Evolutionary conservation across 2,888 invertebrate genomes (phyloP).

Genomic region (Tenthredo amoena): DNA sequence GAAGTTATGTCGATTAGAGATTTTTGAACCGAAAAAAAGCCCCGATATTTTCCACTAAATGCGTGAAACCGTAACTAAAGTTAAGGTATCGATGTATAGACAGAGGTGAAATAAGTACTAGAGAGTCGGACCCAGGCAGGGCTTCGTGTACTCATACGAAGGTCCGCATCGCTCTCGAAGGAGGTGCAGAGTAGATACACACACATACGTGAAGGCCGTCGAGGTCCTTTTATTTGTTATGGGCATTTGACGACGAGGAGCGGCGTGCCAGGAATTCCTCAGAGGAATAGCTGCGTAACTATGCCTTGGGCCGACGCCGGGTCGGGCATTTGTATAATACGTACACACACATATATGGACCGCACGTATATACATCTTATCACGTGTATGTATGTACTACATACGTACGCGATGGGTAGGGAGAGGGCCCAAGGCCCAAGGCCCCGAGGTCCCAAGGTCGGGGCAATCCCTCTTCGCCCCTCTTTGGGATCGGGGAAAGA

Average conservation of each 20-base stretch:
- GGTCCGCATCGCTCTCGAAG: background rate
- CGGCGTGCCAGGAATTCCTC: conserved; percentile 76
- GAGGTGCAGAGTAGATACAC: conserved; percentile 52
- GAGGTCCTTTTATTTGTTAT: conserved; percentile 73
- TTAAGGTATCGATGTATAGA: background rate
- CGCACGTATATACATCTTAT: background rate
- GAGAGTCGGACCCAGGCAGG: background rate
- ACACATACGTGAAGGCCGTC: conserved; percentile 70
- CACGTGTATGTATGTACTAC: background rate
- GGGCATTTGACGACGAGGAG: conserved; percentile 72
- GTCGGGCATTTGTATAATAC: conserved; percentile 50
- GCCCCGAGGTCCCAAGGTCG: conserved; percentile 61
- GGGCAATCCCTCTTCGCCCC: conserved; percentile 60
- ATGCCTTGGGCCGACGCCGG: conserved; percentile 55
- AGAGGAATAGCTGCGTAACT: conserved; percentile 68
- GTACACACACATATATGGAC: conserved; percentile 8
- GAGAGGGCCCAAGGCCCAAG: conserved; percentile 4
- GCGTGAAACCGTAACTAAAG: background rate
- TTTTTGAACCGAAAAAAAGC: background rate
- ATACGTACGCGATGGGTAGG: background rate
- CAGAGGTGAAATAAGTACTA: background rate
- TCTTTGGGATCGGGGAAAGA: conserved; percentile 48
- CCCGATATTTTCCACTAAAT: background rate
- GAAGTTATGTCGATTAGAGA: background rate
- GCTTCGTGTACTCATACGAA: background rate